These are phyloP conservation scores for Eurytoma adleriae DNA, from an alignment of 2,888 invertebrate genomes.

Conservation along the genomic window DNA sequence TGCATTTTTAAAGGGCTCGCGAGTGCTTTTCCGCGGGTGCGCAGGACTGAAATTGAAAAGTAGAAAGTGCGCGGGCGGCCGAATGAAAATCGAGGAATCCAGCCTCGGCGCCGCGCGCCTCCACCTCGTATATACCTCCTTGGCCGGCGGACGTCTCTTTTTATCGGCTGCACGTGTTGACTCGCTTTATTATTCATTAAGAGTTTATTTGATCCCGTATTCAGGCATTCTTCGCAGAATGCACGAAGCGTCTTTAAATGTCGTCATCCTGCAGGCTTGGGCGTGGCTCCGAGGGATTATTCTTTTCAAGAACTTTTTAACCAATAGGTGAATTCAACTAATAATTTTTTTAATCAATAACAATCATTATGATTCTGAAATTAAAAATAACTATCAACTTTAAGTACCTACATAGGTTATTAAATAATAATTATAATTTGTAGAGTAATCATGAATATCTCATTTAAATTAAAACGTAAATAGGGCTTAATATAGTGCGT, in stretches of 20 bases:
- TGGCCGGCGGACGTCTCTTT: neutral
- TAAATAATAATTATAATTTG: too few species aligned
- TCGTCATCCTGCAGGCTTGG: neutral
- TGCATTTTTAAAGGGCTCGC: conserved; percentile 55
- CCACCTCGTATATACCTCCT: neutral
- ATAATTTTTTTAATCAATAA: too few species aligned
- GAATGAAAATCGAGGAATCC: conserved; percentile 44
- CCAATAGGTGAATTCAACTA: too few species aligned
- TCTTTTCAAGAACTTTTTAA: too few species aligned
- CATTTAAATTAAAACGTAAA: too few species aligned
- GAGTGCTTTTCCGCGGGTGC: conserved; percentile 45
- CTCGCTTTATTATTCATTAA: conserved; percentile 48
- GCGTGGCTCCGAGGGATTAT: too few species aligned
- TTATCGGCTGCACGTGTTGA: conserved; percentile 32
- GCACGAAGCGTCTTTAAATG: conserved; percentile 19
- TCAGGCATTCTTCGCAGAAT: conserved; percentile 2
- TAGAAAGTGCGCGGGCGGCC: conserved; percentile 42
- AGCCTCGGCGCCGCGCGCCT: neutral
- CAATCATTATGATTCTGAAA: too few species aligned
- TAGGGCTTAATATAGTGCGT: too few species aligned
- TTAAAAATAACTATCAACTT: too few species aligned
- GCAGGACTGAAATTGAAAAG: conserved; percentile 47
- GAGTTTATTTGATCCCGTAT: conserved; percentile 36
- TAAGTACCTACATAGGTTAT: too few species aligned
- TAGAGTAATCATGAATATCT: too few species aligned